Conservation (phyloP, 2,888 invertebrate species). For the Ashinkailepas kermadecensis region DNA sequence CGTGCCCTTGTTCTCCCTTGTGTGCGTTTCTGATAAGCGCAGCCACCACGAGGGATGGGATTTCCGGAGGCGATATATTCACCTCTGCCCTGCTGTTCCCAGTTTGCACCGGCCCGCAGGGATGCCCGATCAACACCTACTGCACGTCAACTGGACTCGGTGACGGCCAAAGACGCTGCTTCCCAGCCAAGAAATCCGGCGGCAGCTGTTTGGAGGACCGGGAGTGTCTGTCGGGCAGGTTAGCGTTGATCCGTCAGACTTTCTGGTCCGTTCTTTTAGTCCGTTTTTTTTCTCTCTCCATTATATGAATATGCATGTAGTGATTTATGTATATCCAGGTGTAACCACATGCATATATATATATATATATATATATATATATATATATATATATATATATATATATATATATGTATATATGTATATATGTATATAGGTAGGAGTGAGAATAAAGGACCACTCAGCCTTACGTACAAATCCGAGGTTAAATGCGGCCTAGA, state of each 20-base stretch:
- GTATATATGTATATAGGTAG: no score
- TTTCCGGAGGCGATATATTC: no score
- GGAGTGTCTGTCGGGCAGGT: background rate
- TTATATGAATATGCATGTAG: background rate
- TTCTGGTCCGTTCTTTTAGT: background rate
- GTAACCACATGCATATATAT: no score
- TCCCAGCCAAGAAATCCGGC: background rate
- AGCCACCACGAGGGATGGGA: no score
- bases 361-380: no score
- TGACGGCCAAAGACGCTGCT: background rate
- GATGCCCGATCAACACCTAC: background rate
- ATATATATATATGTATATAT: no score
- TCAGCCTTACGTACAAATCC: no score
- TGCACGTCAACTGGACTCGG: background rate
- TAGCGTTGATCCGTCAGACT: background rate
- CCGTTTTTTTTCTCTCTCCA: background rate
- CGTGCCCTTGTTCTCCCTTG: no score
- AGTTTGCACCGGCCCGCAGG: background rate
- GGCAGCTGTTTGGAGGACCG: background rate
- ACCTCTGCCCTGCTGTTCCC: background rate
- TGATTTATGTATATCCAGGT: background rate
- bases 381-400: no score
- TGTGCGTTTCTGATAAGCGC: no score
- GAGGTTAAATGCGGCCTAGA: no score
- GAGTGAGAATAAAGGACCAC: no score